A percentile compares a stretch with the other conserved stretches of the same genome.
These are phyloP conservation scores for Metaphire vulgaris DNA, from an alignment of 1,140 invertebrate genomes.

Conservation along the genomic window DNA sequence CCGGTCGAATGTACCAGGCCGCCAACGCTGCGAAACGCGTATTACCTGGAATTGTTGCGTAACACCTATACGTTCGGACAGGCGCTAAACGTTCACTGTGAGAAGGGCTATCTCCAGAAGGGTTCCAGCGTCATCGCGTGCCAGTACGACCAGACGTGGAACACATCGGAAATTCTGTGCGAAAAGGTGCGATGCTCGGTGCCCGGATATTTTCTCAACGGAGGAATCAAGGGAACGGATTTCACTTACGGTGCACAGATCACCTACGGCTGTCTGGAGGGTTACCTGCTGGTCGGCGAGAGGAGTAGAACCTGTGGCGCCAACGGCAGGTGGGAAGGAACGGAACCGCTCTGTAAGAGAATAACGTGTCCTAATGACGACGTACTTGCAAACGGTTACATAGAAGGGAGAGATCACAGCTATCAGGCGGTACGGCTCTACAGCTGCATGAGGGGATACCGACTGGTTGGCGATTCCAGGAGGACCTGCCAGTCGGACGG, in stretches of 20 bases:
- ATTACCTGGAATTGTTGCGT: neutral
- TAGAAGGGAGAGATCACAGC: neutral
- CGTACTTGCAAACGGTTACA: neutral
- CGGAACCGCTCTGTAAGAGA: slow-evolving; percentile 57
- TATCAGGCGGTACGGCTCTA: neutral
- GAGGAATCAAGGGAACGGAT: neutral
- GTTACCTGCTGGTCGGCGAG: slow-evolving; percentile 52
- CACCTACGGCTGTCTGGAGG: slow-evolving; percentile 51
- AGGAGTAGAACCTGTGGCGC: slow-evolving; percentile 59
- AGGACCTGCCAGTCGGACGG: slow-evolving; percentile 72
- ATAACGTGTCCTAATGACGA: neutral
- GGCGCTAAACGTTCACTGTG: neutral
- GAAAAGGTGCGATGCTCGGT: neutral
- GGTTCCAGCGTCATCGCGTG: neutral
- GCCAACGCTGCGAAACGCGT: slow-evolving; percentile 11
- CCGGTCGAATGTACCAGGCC: slow-evolving; percentile 34
- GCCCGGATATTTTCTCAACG: neutral
- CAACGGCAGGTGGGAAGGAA: slow-evolving; percentile 78
- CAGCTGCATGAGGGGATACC: slow-evolving; percentile 59
- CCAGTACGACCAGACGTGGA: neutral
- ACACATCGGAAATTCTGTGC: slow-evolving; percentile 4
- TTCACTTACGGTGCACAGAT: slow-evolving; percentile 8
- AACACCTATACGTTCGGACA: neutral
- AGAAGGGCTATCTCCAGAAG: neutral
- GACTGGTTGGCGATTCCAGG: slow-evolving; percentile 64